These are phyloP conservation scores for Drosophila bipectinata DNA, from an alignment of 1,140 invertebrate species.

Conservation along the genomic window DNA sequence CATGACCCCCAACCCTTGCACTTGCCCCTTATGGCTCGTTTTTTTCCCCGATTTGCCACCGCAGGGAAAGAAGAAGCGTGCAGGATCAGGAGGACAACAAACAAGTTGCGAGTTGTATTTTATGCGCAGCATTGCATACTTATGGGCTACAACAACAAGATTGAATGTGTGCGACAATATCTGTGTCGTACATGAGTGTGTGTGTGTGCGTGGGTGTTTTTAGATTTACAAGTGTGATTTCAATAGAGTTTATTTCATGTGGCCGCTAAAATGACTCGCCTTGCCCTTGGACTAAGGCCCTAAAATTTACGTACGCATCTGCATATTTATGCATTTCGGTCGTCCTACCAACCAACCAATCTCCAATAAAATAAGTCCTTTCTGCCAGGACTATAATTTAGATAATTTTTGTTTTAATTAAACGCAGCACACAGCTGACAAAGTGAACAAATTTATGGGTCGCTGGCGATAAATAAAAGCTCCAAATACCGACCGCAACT, in stretches of 20 bases:
- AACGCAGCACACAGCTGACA: slow-evolving; percentile 65
- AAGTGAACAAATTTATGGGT: slow-evolving; percentile 65
- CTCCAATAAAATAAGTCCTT: slow-evolving; percentile 34
- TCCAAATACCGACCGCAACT: slow-evolving; percentile 42
- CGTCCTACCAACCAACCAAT: not conserved
- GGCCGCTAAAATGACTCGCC: slow-evolving; percentile 29
- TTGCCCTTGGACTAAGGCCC: slow-evolving; percentile 29
- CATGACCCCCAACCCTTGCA: slow-evolving; percentile 13
- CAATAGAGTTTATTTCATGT: slow-evolving; percentile 65
- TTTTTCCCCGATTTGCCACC: slow-evolving; percentile 8
- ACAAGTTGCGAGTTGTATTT: slow-evolving; percentile 62
- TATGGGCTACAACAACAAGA: slow-evolving; percentile 45
- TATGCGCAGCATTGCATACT: slow-evolving; percentile 72
- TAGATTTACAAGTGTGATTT: slow-evolving; percentile 76
- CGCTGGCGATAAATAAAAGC: slow-evolving; percentile 64
- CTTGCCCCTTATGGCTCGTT: not conserved
- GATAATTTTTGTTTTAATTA: slow-evolving; percentile 80
- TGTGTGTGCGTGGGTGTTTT: slow-evolving; percentile 23
- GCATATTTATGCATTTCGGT: slow-evolving; percentile 43
- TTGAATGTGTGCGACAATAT: slow-evolving; percentile 35
- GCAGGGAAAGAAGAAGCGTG: slow-evolving; percentile 11
- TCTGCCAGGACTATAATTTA: slow-evolving; percentile 59
- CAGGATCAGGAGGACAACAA: slow-evolving; percentile 29
- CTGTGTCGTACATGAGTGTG: not conserved
- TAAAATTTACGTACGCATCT: slow-evolving; percentile 27